A percentile compares a stretch with the other conserved stretches of the same genome.
Evolutionary conservation across 2,888 invertebrate species (phyloP).

Genomic region (Agrypnus murinus): DNA sequence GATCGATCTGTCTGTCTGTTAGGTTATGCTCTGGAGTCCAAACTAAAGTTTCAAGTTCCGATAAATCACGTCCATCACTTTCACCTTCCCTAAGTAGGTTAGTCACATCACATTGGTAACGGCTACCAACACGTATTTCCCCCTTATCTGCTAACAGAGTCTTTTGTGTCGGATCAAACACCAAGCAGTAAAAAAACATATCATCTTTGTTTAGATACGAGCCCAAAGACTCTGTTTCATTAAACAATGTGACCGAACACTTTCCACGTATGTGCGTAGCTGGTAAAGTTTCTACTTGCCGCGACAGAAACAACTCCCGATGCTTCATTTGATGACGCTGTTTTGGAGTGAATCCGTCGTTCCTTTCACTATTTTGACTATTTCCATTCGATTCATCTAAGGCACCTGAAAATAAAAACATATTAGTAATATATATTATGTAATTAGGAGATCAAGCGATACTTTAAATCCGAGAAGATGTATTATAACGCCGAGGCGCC

Average conservation of each 20-base stretch:
- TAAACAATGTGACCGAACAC: slow-evolving; percentile 98
- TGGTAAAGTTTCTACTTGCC: slow-evolving; percentile 97
- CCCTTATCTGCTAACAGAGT: slow-evolving; percentile 99
- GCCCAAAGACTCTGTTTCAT: slow-evolving; percentile 97
- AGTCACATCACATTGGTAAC: slow-evolving; percentile 97
- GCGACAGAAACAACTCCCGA: slow-evolving; percentile 97
- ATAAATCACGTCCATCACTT: slow-evolving; percentile 63
- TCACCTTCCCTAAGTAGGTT: slow-evolving; percentile 85
- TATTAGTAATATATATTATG: neutral
- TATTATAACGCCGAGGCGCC: too few species aligned
- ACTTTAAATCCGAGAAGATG: too few species aligned
- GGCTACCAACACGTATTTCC: slow-evolving; percentile 92
- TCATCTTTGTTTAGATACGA: slow-evolving; percentile 99
- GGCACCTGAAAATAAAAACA: slow-evolving; percentile 65
- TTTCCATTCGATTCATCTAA: slow-evolving; percentile 63
- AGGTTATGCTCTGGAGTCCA: slow-evolving; percentile 96
- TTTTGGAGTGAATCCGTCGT: slow-evolving; percentile 83
- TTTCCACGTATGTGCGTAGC: slow-evolving; percentile 99
- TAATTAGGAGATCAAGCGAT: too few species aligned
- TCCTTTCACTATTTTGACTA: slow-evolving; percentile 42
- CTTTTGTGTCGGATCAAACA: slow-evolving; percentile 99
- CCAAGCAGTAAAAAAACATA: slow-evolving; percentile 99
- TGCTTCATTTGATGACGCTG: slow-evolving; percentile 98
- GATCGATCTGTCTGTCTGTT: slow-evolving; percentile 97
- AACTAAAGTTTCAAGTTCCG: slow-evolving; percentile 90